Base-by-base conservation (phyloP, 1,140 invertebrate species). In the Parapsyche elsis region DNA sequence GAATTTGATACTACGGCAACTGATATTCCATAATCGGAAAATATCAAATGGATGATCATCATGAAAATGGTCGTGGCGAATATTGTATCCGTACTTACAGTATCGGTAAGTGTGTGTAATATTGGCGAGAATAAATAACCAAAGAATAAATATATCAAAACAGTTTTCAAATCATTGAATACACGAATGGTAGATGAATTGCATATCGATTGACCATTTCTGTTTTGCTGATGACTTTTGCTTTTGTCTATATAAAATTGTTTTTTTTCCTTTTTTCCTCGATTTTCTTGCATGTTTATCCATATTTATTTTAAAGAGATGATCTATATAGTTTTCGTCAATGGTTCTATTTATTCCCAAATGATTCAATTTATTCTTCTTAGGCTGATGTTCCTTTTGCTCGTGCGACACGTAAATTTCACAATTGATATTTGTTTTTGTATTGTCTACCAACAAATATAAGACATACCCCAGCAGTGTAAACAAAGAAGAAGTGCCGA, bases 61-160 rank as follows among this genome's bases (percentile, higher is more conserved):
- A 98, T 96, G 46, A 96, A 90, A 67, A 94, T 92, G 21, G 96
- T 93, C 90, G 94, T 96, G 0, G 95, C 94, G 85, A 98, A 98
- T 85, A 99, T 98, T 0, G 97, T 98, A 86, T 99, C 97, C 0
- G 97, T 99, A 85, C 96, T 98, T 0, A 99, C 95, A 0, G 96
- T 97, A 86, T 98, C 95, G 0, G 98, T 99, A 44, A 99, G 89
- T 0, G 96, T 98, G 87, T 98, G 96, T n/a, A 99, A 88, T 24
- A 98, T 91, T 0, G 97, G 97, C 0, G 96, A 97, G 64, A 98
- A 90, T 49, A 96, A 90, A 84, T 95, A 96, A 23, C 95, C 95
- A 85, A 97, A 94, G 0, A 94, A 90, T 2, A 96, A 85, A 86
- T 96, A 98, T 23, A 95, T 93, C 74, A 94, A 85, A 0, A 94